Conservation (phyloP, 2,888 invertebrate species). For the Rugalucina vietnamica region DNA sequence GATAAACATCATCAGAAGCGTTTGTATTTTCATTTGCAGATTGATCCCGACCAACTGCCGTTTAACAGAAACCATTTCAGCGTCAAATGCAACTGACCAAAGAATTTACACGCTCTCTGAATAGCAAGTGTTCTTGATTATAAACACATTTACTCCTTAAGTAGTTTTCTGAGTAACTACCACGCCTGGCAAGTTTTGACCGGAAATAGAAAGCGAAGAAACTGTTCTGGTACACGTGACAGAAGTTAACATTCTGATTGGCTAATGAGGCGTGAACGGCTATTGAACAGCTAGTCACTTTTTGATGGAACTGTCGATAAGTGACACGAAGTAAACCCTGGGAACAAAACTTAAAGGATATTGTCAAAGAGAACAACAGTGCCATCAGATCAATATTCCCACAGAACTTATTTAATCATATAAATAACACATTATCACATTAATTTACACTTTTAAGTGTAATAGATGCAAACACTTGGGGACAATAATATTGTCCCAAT, state of each 20-base stretch:
- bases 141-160: neutral
- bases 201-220: neutral
- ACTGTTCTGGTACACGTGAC: neutral
- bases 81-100: neutral
- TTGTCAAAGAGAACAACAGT: no score
- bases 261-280: neutral
- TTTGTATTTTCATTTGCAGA: neutral
- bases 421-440: no score
- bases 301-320: neutral
- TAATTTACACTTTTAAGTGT: no score
- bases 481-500: no score
- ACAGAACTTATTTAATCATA: no score
- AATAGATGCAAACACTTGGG: no score
- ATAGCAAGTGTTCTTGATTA: slow-evolving; percentile 13
- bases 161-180: slow-evolving; percentile 10
- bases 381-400: no score
- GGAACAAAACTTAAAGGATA: neutral
- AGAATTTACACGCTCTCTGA: neutral
- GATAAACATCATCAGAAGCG: no score
- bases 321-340: neutral
- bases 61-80: neutral
- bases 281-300: neutral
- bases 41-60: neutral
- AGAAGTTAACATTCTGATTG: slow-evolving; percentile 11
- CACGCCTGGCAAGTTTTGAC: neutral